Percentiles rank a stretch among this genome's conserved stretches.
phyloP scores from a whole-genome alignment of 2,888 invertebrate genomes.

The Mechanitis mazaeus region DNA sequence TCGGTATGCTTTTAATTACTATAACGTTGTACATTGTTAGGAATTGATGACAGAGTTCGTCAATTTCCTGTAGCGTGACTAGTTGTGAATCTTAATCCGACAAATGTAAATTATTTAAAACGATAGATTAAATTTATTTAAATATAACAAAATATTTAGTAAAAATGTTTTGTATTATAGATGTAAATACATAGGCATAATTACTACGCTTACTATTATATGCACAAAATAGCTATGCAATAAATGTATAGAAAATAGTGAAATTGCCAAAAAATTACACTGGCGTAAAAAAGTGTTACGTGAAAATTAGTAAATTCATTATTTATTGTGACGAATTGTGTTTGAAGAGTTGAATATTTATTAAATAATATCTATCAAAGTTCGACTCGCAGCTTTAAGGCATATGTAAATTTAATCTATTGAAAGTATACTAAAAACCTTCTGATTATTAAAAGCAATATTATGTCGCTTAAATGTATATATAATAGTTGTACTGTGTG shows the following conservation, averaged over 20 bases:
- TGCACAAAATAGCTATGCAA: conserved; percentile 44
- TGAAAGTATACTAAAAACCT: conserved; percentile 31
- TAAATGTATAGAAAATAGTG: conserved; percentile 37
- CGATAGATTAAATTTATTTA: conserved; percentile 42
- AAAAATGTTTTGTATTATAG: conserved; percentile 62
- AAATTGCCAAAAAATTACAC: conserved; percentile 32
- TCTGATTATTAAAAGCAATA: conserved; percentile 54
- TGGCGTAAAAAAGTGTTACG: conserved; percentile 22
- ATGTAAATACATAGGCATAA: conserved; percentile 40
- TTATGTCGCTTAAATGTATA: conserved; percentile 52
- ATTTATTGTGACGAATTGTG: conserved; percentile 16
- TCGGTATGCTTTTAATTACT: neutral
- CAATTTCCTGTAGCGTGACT: too few species aligned
- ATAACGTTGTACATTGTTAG: too few species aligned
- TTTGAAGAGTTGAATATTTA: conserved; percentile 10
- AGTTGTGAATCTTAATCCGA: neutral
- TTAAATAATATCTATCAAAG: conserved; percentile 9
- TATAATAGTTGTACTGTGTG: conserved; percentile 32
- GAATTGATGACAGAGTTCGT: too few species aligned
- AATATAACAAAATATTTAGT: conserved; percentile 55
- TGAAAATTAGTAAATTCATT: conserved; percentile 22
- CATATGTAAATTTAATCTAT: conserved; percentile 24
- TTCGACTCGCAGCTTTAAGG: conserved; percentile 20
- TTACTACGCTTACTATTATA: conserved; percentile 53
- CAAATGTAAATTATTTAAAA: conserved; percentile 30